Percentiles rank a stretch among this genome's conserved stretches.
phyloP scores from a whole-genome alignment of 2,888 invertebrate species.

The Rhaphigaster nebulosa region DNA sequence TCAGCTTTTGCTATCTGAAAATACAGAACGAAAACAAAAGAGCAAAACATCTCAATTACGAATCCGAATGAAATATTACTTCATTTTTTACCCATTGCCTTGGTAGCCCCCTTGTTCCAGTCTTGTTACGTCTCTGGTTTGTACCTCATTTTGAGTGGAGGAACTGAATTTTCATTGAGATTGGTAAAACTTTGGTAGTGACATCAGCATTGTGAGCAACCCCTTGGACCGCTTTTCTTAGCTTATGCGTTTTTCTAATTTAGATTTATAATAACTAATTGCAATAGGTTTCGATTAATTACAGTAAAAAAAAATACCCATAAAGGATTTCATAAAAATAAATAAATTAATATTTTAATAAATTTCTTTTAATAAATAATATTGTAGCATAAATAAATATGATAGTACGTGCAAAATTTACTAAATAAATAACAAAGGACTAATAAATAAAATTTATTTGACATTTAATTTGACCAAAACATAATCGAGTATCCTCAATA shows the following conservation, averaged over 20 bases:
- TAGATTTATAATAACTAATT: not conserved
- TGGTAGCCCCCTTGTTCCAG: too few species aligned
- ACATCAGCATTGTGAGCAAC: not conserved
- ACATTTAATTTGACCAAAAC: not conserved
- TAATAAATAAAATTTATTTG: conserved; percentile 17
- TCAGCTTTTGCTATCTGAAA: too few species aligned
- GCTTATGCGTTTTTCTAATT: not conserved
- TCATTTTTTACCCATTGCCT: too few species aligned
- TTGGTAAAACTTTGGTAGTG: not conserved
- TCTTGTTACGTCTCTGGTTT: too few species aligned
- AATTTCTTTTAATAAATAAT: not conserved
- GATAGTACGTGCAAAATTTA: not conserved
- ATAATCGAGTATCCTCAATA: not conserved
- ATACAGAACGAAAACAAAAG: too few species aligned
- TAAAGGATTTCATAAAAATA: not conserved
- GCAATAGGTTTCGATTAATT: not conserved
- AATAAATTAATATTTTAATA: not conserved
- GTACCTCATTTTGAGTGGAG: too few species aligned
- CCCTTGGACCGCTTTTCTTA: too few species aligned
- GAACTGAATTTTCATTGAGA: not conserved
- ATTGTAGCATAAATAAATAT: not conserved
- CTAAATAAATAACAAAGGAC: not conserved
- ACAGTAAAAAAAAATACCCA: not conserved
- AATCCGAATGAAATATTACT: too few species aligned
- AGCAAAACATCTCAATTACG: too few species aligned